Evolutionary conservation across 2,888 invertebrate genomes (phyloP), one percentile per base, ranked within the genome.

Genomic region (Xanthorhoe spadicearia): DNA sequence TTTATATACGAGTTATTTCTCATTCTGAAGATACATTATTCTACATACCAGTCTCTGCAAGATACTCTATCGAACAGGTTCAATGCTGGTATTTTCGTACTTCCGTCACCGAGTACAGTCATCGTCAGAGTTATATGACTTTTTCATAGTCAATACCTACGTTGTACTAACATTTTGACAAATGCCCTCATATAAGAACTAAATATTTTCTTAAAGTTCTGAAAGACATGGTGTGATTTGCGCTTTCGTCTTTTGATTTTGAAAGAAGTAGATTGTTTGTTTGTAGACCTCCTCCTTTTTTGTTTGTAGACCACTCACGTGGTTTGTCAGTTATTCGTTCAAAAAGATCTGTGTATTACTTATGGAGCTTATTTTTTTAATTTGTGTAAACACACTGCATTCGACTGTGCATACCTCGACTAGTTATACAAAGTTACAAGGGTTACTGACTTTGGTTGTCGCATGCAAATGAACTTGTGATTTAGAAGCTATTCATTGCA

Each of bases 401-500:
- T 15, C n/a, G 32, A 58, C 13, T 13, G 15, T 63, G 52, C 28
- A 43, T 57, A 35, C 48, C 43, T 57, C 32, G 5, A 35, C 54
- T 51, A 62, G 58, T 61, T 52, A 54, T 58, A 54, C 49, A 58
- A 43, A 38, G 57, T 57, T 48, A 32, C 54, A 9, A 48, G 38
- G 63, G 67, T 67, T 64, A 67, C 38, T 67, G 63, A 67, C 67
- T 53, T 19, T 18, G 32, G 51, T 59, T 58, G 58, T 59, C 54
- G 63, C 52, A 67, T 67, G 67, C 60, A 64, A 64, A 67, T 67
- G 38, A 60, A 35, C 50, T 28, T 38, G 50, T 67, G 63, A 67
- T 63, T 55, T 48, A 67, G 28, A 60, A 49, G 60, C 56, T 52
- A 56, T 60, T 63, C 67, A 62, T 62, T 53, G 62, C 58, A 51